Evolutionary conservation across 2,113 vertebrate species (phyloP).

Genomic region (Melanocharis versteri): DNA sequence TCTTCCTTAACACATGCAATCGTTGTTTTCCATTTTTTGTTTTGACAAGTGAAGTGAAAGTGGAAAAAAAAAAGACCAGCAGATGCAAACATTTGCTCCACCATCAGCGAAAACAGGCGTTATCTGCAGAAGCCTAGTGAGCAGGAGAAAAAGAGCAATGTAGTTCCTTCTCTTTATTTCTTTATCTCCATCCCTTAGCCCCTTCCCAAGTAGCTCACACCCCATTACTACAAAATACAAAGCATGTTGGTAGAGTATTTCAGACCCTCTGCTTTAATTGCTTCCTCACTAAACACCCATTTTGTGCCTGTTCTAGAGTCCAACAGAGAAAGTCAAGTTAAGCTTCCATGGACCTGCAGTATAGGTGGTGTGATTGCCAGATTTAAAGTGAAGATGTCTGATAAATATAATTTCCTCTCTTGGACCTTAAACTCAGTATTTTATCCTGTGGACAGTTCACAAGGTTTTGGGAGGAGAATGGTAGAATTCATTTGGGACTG

Average conservation of each 20-base stretch:
- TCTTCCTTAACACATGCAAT: background rate
- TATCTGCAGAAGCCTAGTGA: background rate
- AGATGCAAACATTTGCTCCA: background rate
- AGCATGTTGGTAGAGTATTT: background rate
- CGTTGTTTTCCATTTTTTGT: background rate
- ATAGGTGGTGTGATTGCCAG: background rate
- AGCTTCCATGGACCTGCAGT: background rate
- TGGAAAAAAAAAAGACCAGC: background rate
- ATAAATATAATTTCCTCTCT: background rate
- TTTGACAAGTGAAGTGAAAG: background rate
- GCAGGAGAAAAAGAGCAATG: background rate
- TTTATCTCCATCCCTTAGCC: background rate
- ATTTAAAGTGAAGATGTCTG: background rate
- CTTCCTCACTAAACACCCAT: background rate
- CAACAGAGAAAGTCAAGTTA: background rate
- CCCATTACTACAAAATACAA: background rate
- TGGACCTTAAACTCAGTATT: background rate
- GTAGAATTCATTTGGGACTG: background rate
- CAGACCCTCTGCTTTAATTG: background rate
- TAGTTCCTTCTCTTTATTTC: background rate
- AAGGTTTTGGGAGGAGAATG: background rate
- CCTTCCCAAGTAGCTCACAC: background rate
- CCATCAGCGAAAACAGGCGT: background rate
- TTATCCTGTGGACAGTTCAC: background rate
- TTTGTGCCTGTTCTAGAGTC: background rate